Conservation (phyloP, 2,888 invertebrate genomes). For the Andricus quercusramuli region DNA sequence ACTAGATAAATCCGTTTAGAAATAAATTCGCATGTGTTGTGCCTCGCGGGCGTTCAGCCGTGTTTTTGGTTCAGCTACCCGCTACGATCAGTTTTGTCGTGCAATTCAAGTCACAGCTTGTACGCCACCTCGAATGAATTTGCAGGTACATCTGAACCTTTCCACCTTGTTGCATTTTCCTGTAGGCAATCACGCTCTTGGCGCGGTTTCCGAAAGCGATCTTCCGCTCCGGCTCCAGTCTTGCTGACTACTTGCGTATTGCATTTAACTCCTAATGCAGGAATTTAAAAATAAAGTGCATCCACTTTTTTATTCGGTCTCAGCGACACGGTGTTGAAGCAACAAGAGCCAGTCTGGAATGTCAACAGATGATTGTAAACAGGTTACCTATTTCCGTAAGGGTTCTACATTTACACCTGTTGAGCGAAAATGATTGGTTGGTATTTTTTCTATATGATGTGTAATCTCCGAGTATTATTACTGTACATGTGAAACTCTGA, state of each 20-base stretch:
- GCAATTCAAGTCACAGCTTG: conserved; percentile 58
- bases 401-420: conserved; percentile 32
- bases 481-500: not conserved
- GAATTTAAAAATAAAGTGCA: conserved; percentile 42
- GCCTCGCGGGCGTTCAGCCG: conserved; percentile 64
- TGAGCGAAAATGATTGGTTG: conserved; percentile 25
- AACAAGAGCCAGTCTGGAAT: not conserved
- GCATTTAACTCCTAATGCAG: conserved; percentile 49
- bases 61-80: conserved; percentile 63
- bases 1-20: conserved; percentile 33
- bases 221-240: conserved; percentile 61
- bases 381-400: conserved; percentile 35
- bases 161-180: conserved; percentile 70
- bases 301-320: not conserved
- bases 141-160: conserved; percentile 67
- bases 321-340: not conserved
- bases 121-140: conserved; percentile 67
- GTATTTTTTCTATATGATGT: conserved; percentile 17
- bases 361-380: conserved; percentile 19
- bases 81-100: conserved; percentile 68
- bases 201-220: conserved; percentile 69
- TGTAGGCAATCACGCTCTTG: conserved; percentile 71
- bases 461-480: not conserved
- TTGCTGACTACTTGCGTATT: conserved; percentile 54
- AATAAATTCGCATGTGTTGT: conserved; percentile 55